Evolutionary conservation across 2,797 vertebrate genomes (phyloP).

Genomic region (Carapus acus): DNA sequence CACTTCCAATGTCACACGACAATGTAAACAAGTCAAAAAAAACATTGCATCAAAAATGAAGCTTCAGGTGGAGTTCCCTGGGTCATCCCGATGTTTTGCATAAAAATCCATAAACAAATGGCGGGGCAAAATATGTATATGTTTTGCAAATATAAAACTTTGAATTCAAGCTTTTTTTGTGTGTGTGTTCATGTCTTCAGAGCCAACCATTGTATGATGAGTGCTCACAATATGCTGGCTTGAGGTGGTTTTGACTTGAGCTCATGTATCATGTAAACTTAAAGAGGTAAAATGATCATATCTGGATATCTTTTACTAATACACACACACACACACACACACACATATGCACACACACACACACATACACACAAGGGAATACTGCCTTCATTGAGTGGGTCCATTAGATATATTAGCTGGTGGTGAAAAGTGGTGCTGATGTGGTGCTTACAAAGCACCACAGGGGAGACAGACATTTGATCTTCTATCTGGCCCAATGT

Average conservation of each 20-base stretch:
- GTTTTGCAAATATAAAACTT: too few relatives aligned
- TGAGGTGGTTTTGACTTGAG: neutral
- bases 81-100: too few relatives aligned
- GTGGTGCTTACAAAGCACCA: constrained; percentile 67
- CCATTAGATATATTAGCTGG: constrained; percentile 71
- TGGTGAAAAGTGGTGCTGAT: constrained; percentile 72
- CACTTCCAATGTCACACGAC: too few relatives aligned
- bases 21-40: too few relatives aligned
- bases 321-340: constrained; percentile 1
- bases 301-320: constrained; percentile 20
- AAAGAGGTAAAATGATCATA: constrained; percentile 4
- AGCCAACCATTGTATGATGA: too few relatives aligned
- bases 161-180: constrained; percentile 17
- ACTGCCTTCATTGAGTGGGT: constrained; percentile 53
- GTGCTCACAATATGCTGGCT: too few relatives aligned
- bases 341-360: constrained; percentile 29
- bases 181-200: constrained; percentile 28
- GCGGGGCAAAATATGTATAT: too few relatives aligned
- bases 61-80: too few relatives aligned
- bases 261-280: neutral
- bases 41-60: too few relatives aligned
- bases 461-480: constrained; percentile 69
- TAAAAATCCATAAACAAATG: too few relatives aligned
- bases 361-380: constrained; percentile 45
- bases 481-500: constrained; percentile 62